Evolutionary conservation across 2,888 invertebrate genomes (phyloP), one percentile per base, ranked within the genome.

Genomic region (Drosophila colorata): DNA sequence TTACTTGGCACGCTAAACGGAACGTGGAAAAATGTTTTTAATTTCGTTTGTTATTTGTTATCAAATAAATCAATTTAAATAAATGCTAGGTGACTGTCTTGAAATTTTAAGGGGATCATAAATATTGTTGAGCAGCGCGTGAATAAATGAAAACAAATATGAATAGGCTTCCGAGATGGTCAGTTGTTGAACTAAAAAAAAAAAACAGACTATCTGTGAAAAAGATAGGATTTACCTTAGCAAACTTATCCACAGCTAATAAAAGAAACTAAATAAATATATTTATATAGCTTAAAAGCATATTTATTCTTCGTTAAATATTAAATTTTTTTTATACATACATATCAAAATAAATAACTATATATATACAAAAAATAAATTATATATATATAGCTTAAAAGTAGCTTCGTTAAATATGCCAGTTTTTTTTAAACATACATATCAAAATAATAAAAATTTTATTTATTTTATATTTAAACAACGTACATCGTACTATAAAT

Each of bases 31-130:
- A 41, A 57, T 74, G 61, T 80, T 74, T 48, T 56, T 74, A 63
- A 13, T 33, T 13, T 33, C 1, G 13, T 33, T 33, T 13, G 4
- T 33, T 33, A 4, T 9, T 67, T 46, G 18, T 18, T 46, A 25
- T 38, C 31, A 53, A 57, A 77, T 82, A 77, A 81, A 82, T 81
- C 74, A 80, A 76, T 65, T 37, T 49, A 31, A 37, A 48, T 59
- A 56, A 65, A 63, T 48, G 47, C n/a, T 41, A 18, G 56, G 53
- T 43, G 53, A 47, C 11, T 23, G 68, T 59, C 73, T 79, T 56
- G 49, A 63, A 51, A 41, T 63, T 63, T 76, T 60, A 61, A 33
- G 51, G 51, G 52, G 38, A 38, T 31, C 61, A 82, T 80, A 68
- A 75, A 78, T 73, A 65, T 35, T 53, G 46, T 51, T 75, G 61